Conservation (phyloP, 2,888 invertebrate species). For the Habroteleia sp. region DNA sequence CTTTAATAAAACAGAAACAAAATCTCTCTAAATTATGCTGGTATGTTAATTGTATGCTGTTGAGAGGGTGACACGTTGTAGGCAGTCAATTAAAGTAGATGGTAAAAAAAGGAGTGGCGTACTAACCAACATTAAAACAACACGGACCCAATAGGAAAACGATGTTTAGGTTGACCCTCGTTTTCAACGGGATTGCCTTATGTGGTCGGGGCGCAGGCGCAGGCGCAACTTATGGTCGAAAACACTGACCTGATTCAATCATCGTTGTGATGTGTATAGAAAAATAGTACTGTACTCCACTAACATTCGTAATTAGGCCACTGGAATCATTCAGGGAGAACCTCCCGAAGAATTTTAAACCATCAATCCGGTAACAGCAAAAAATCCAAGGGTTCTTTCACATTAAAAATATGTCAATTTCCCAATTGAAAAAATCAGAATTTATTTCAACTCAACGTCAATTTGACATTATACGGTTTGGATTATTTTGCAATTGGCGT, state of each 20-base stretch:
- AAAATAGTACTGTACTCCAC: slow-evolving; percentile 54
- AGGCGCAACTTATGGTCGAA: slow-evolving; percentile 79
- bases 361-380: too few species aligned
- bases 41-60: slow-evolving; percentile 2
- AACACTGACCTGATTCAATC: slow-evolving; percentile 81
- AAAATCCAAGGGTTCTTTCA: too few species aligned
- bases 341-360: background rate
- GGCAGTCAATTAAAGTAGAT: slow-evolving; percentile 7
- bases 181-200: slow-evolving; percentile 78
- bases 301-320: slow-evolving; percentile 47
- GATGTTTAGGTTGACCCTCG: slow-evolving; percentile 77
- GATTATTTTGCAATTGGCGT: too few species aligned
- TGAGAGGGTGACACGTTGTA: background rate
- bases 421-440: too few species aligned
- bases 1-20: too few species aligned
- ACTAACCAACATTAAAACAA: slow-evolving; percentile 68
- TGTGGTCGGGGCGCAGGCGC: slow-evolving; percentile 73
- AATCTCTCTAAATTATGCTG: background rate
- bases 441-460: too few species aligned
- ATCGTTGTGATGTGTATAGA: slow-evolving; percentile 68
- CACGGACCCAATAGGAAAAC: slow-evolving; percentile 70
- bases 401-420: too few species aligned
- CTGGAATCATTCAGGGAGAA: background rate
- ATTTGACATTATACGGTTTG: too few species aligned
- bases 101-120: slow-evolving; percentile 51